Conservation (phyloP, 2,797 vertebrate genomes). For the Galagoides demidoff region DNA sequence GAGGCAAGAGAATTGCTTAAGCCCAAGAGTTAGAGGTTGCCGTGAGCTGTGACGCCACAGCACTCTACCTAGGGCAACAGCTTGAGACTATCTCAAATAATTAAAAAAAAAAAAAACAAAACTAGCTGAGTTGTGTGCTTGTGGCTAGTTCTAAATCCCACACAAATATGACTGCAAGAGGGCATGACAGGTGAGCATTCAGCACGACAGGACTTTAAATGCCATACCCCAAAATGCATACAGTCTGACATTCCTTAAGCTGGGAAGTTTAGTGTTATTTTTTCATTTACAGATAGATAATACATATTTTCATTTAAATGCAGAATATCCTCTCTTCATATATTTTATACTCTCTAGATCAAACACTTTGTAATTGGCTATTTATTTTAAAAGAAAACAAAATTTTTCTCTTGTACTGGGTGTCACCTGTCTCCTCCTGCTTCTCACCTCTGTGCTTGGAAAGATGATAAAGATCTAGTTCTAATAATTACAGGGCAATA, state of each 20-base stretch:
- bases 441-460: not conserved
- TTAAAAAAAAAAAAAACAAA: no score
- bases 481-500: not conserved
- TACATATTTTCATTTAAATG: slow-evolving; percentile 1
- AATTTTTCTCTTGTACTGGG: not conserved
- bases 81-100: no score
- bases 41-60: no score
- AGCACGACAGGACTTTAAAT: not conserved
- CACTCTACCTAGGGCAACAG: no score
- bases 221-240: not conserved
- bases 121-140: not conserved
- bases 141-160: not conserved
- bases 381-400: not conserved
- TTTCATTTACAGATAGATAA: not conserved
- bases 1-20: no score
- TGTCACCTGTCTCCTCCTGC: not conserved
- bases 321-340: not conserved
- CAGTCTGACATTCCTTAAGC: not conserved
- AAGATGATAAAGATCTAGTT: not conserved
- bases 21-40: no score
- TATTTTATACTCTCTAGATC: not conserved
- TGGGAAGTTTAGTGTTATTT: not conserved
- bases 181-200: not conserved
- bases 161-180: not conserved
- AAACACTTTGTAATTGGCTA: not conserved